These are phyloP conservation scores for Porites lobata DNA, from an alignment of 92 coral and sea anemone species.

Conservation along the genomic window DNA sequence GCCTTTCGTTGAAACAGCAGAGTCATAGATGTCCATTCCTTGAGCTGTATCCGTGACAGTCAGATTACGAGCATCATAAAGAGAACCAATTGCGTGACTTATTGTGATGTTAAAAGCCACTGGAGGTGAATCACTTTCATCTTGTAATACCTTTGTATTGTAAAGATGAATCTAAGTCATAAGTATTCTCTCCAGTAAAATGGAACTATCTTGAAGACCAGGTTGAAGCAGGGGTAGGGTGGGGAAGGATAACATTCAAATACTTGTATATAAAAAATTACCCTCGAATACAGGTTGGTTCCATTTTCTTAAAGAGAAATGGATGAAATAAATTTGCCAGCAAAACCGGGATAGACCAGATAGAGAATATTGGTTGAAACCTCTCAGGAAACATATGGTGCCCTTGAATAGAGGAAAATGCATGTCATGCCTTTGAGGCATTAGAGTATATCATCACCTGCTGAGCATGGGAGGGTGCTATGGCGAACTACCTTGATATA, in stretches of 20 bases:
- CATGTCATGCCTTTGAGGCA: too few relatives aligned
- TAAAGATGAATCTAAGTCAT: neutral
- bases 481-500: too few relatives aligned
- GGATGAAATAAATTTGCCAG: too few relatives aligned
- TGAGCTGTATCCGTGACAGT: slow-evolving; percentile 76
- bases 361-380: too few relatives aligned
- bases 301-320: too few relatives aligned
- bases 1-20: slow-evolving; percentile 68
- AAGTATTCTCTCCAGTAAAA: neutral
- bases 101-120: slow-evolving; percentile 87
- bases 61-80: slow-evolving; percentile 86
- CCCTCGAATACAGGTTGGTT: too few relatives aligned
- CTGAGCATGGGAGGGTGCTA: too few relatives aligned
- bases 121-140: slow-evolving; percentile 83
- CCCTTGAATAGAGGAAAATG: too few relatives aligned
- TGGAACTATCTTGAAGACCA: neutral
- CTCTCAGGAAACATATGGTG: too few relatives aligned
- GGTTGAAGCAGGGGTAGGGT: neutral
- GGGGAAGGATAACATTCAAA: neutral
- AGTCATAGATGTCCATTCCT: slow-evolving; percentile 79
- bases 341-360: too few relatives aligned
- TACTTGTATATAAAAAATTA: too few relatives aligned
- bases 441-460: too few relatives aligned
- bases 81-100: slow-evolving; percentile 76
- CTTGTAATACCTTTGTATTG: slow-evolving; percentile 59